Conservation (phyloP, 2,888 invertebrate species). For the Plusia festucae region DNA sequence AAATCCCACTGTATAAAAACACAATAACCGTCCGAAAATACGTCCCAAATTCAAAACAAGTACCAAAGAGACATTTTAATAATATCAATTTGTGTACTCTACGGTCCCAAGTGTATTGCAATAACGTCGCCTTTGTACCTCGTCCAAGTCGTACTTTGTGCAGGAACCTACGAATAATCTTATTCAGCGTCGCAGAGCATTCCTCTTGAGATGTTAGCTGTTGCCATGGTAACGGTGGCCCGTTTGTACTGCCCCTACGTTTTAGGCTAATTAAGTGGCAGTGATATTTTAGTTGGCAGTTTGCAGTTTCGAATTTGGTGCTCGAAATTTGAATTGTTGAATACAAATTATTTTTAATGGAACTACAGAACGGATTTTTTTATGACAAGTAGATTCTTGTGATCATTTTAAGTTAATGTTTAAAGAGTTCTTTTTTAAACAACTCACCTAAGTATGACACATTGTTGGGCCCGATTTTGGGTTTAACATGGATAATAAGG, state of each 20-base stretch:
- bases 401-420: no score
- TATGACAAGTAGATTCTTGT: no score
- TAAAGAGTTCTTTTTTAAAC: no score
- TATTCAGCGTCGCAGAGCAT: constrained; percentile 58
- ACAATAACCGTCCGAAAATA: constrained; percentile 21
- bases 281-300: not conserved
- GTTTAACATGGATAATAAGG: no score
- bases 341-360: no score
- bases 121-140: constrained; percentile 58
- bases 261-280: constrained; percentile 17
- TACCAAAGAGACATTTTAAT: constrained; percentile 48
- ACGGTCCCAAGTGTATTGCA: constrained; percentile 42
- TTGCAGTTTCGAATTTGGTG: constrained; percentile 8
- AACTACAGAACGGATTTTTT: no score
- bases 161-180: constrained; percentile 68
- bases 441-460: no score
- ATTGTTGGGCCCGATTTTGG: no score
- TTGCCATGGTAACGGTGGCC: constrained; percentile 30
- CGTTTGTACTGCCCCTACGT: constrained; percentile 16
- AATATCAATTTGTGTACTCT: constrained; percentile 51
- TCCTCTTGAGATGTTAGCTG: constrained; percentile 43
- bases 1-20: constrained; percentile 16
- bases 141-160: constrained; percentile 61
- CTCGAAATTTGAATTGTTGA: no score
- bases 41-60: constrained; percentile 25